Base-by-base conservation (phyloP, 2,113 vertebrate species). In the Limnothrissa miodon region DNA sequence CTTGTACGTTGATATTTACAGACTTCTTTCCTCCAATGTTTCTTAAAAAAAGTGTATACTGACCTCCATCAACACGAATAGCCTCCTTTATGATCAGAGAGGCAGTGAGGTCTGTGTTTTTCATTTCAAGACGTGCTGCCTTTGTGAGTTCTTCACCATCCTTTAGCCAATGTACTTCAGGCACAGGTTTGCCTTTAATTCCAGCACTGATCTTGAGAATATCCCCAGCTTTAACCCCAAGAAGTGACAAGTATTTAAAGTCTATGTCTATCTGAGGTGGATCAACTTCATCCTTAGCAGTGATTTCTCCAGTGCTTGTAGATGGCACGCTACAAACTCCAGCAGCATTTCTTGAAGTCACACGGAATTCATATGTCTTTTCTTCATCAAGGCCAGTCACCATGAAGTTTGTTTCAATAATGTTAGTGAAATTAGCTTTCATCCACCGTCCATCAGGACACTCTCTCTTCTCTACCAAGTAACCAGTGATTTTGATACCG, bases 341-440 rank as follows among this genome's bases (percentile, higher is more conserved):
- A 53, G 97, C 98, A 87, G 98, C 95, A 93, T 99, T 99, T 92
- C 94, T 96, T 81, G 98, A 97, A 89, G 98, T 99, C 8, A 99
- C 95, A 83, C 97, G 96, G 91, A 99, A 99, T 87, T 99, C 98
- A 25, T 99, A 99, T 81, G 92, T 92, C 36, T 98, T 95, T 87
- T 99, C 96, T 94, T 99, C 98, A 33, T 93, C 91, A n/a, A 99
- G 95, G 85, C 95, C 97, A 84, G 96, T 97, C 86, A 98, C 96
- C 91, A 96, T 95, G 96, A 99, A 99, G 0, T 96, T 92, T n/a
- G 97, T 98, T 79, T 98, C 96, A 86, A 97, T 95, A 23, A 99
- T 89, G 86, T 98, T 99, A 78, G 97, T 89, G 81, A 99, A 99
- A 91, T 97, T 99, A 83, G 98, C 97, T 90, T 99, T 99, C 98